Base-by-base conservation (phyloP, 2,113 vertebrate species). In the Vicugna pacos region DNA sequence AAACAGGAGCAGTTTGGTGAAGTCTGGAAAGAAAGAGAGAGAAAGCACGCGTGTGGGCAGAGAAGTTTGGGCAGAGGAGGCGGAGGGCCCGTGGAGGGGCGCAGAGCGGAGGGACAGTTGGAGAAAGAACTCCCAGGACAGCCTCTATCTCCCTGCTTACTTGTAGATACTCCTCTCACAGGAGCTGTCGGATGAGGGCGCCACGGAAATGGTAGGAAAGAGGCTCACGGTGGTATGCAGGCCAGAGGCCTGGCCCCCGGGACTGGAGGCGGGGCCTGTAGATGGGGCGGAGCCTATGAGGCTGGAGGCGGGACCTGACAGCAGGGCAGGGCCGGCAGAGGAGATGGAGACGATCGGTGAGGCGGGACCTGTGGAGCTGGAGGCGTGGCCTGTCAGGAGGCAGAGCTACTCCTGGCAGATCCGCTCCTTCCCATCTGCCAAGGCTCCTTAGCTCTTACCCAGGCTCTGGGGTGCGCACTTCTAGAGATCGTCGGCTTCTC, bases 1-100 rank as follows among this genome's bases (percentile, higher is more conserved):
- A 99, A 99, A 98, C 96, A 94, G 98, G 97, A 98, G 98, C 98
- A 98, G 98, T 98, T 99, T 99, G 98, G 97, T 81, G 98, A 96
- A 99, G 98, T 99, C 99, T 99, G 99, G 98, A 99, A 99, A 99
- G 98, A 98, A 98, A 99, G 98, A 99, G 98, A 98, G 98, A 98
- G 98, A 99, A 98, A 98, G 98, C 98, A 97, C 96, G 96, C 98
- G 95, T 98, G 98, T 98, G 98, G 98, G 98, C 98, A 98, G 97
- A 98, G 98, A 97, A 98, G 98, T 98, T 98, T 98, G 98, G 98
- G 98, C 98, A 98, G 97, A 98, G 98, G 97, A 98, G 98, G 95
- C 46, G 1, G 77, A 94, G 88, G 54, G 95, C 90, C 96, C 89
- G 73, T 97, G 96, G 94, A 84, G 81, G 97, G 93, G 72, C 94